Percentiles rank a stretch among this genome's conserved stretches.
These are phyloP conservation scores for Salvelinus fontinalis DNA, from an alignment of 2,113 vertebrate species.

Conservation along the genomic window DNA sequence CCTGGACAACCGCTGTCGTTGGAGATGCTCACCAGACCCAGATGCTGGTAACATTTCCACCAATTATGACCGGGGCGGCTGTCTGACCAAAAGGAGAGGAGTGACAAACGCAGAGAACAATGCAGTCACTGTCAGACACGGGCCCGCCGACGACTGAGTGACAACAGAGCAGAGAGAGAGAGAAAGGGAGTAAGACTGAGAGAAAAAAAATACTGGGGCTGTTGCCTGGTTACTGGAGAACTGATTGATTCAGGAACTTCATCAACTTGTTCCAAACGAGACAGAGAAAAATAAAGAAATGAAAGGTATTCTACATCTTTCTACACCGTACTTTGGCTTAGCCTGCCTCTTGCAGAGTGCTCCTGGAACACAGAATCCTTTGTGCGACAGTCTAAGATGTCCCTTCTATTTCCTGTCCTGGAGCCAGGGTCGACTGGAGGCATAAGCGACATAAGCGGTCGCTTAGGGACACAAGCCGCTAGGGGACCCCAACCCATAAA, in stretches of 20 bases:
- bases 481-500: too few species aligned
- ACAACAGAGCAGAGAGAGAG: conserved; percentile 30
- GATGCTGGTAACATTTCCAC: conserved; percentile 67
- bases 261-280: conserved; percentile 43
- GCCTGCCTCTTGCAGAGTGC: conserved; percentile 6
- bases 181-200: conserved; percentile 7
- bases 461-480: too few species aligned
- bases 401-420: conserved; percentile 49
- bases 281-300: conserved; percentile 20
- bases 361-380: conserved; percentile 45
- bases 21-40: conserved; percentile 60
- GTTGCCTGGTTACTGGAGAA: conserved; percentile 34
- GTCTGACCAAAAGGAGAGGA: conserved; percentile 36
- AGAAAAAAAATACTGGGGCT: conserved; percentile 29
- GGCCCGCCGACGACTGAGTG: conserved; percentile 31
- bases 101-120: conserved; percentile 48
- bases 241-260: conserved; percentile 48
- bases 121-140: conserved; percentile 59
- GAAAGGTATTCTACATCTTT: background rate
- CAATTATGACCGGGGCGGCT: conserved; percentile 59
- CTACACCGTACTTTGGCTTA: conserved; percentile 5
- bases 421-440: too few species aligned
- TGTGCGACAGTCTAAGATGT: conserved; percentile 39
- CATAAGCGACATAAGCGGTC: too few species aligned
- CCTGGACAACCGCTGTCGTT: conserved; percentile 49